A percentile compares a stretch with the other conserved stretches of the same genome.
Evolutionary conservation across 1,140 invertebrate species (phyloP).

Genomic region (Drosophila sechellia): DNA sequence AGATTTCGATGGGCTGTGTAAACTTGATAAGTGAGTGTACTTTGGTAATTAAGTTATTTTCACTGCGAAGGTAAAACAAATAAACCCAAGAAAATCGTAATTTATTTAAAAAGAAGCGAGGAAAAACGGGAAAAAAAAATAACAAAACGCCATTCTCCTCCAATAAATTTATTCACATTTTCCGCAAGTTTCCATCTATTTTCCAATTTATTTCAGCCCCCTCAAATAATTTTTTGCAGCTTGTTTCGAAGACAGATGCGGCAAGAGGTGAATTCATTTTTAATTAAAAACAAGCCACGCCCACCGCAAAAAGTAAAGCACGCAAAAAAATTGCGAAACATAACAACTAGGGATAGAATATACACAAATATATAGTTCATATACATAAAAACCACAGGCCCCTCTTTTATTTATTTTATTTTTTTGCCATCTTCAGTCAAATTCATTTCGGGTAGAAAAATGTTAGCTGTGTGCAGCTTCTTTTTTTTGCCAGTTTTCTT

Average conservation of each 20-base stretch:
- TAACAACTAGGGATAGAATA: conserved; percentile 22
- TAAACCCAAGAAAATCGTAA: background rate
- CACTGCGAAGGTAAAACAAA: background rate
- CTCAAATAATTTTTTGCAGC: conserved; percentile 6
- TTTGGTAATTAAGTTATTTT: conserved; percentile 26
- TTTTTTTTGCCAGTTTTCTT: conserved; percentile 30
- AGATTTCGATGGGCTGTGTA: conserved; percentile 15
- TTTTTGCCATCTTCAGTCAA: conserved; percentile 27
- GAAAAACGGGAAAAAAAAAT: background rate
- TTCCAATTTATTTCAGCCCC: conserved; percentile 11
- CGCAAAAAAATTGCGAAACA: conserved; percentile 5
- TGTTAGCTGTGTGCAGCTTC: conserved; percentile 9
- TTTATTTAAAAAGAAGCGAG: background rate
- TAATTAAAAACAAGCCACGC: conserved; percentile 39
- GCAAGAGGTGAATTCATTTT: conserved; percentile 35
- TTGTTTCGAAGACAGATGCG: conserved; percentile 26
- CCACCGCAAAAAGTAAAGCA: conserved; percentile 25
- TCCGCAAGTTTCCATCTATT: conserved; percentile 8
- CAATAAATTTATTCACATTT: conserved; percentile 12
- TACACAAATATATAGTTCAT: background rate
- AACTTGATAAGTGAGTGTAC: conserved; percentile 36
- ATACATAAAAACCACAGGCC: conserved; percentile 29
- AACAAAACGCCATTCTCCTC: background rate
- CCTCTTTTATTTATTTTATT: background rate
- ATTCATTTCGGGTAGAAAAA: conserved; percentile 45